These are phyloP conservation scores for Cirrhinus mrigala DNA, from an alignment of 2,797 vertebrate species.

Conservation along the genomic window DNA sequence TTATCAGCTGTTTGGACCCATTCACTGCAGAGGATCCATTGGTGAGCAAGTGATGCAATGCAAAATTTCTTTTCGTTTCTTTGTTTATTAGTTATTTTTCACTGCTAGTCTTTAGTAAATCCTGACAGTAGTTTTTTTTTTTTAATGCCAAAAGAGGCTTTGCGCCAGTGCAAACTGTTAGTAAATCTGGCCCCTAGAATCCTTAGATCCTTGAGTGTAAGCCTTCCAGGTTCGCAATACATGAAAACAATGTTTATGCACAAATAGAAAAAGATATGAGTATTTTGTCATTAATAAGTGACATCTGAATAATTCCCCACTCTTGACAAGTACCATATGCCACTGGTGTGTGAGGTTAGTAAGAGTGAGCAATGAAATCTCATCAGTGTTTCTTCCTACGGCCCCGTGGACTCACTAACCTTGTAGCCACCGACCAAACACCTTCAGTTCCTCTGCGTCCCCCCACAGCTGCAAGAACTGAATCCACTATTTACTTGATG, in stretches of 20 bases:
- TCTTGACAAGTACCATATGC: neutral
- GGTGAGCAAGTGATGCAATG: neutral
- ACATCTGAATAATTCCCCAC: neutral
- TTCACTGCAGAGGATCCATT: neutral
- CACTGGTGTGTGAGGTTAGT: constrained; percentile 6
- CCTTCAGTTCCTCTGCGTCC: constrained; percentile 29
- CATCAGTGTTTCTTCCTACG: constrained; percentile 2
- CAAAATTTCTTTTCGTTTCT: too few relatives aligned
- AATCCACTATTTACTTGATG: constrained; percentile 77
- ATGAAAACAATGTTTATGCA: neutral
- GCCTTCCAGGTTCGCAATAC: neutral
- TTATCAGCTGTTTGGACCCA: neutral
- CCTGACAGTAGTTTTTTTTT: neutral
- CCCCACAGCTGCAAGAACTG: constrained; percentile 51
- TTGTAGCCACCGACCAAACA: constrained; percentile 45
- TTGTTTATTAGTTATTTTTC: neutral
- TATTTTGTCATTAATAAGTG: neutral
- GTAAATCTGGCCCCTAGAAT: neutral
- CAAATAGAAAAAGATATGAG: neutral
- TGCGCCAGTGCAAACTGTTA: neutral
- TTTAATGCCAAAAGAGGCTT: neutral
- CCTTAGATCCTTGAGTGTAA: neutral
- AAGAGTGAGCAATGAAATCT: constrained; percentile 4
- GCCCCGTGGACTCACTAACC: constrained; percentile 34
- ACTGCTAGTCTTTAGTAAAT: neutral